These are phyloP conservation scores for Oophaga sylvatica DNA, from an alignment of 2,797 vertebrate species.

Conservation along the genomic window DNA sequence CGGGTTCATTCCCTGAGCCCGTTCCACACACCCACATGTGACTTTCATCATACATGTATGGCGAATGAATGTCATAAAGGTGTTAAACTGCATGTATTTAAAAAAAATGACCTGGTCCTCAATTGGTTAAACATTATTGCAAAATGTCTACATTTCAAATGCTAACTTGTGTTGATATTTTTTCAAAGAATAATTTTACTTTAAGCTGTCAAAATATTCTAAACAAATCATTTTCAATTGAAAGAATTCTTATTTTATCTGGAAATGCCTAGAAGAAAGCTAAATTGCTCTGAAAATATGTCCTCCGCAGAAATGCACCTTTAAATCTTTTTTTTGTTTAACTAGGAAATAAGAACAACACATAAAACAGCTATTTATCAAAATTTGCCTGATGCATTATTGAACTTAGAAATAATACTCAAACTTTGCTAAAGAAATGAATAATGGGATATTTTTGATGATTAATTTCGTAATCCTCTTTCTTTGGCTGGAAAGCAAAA, in stretches of 20 bases:
- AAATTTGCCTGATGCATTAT: conserved; percentile 42
- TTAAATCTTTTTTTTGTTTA: neutral
- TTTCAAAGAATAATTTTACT: neutral
- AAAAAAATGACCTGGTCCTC: too few species aligned
- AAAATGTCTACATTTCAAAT: neutral
- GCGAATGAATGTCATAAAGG: too few species aligned
- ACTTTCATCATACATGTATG: too few species aligned
- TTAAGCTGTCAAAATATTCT: neutral
- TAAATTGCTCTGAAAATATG: conserved; percentile 13
- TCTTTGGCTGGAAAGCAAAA: conserved; percentile 5
- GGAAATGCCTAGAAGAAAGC: conserved; percentile 8
- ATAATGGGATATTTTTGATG: conserved; percentile 38
- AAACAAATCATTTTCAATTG: neutral
- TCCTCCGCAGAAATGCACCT: neutral
- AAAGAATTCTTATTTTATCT: neutral
- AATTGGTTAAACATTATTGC: too few species aligned
- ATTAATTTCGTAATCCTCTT: conserved; percentile 41
- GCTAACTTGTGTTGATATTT: neutral
- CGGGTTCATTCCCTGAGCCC: too few species aligned
- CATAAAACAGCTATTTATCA: conserved; percentile 38
- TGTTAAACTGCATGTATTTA: too few species aligned
- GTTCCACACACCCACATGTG: too few species aligned
- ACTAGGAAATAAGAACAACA: conserved; percentile 11
- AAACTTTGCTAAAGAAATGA: conserved; percentile 21
- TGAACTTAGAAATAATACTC: conserved; percentile 42